Base-by-base conservation (phyloP, 2,113 vertebrate genomes). In the Sapajus apella region DNA sequence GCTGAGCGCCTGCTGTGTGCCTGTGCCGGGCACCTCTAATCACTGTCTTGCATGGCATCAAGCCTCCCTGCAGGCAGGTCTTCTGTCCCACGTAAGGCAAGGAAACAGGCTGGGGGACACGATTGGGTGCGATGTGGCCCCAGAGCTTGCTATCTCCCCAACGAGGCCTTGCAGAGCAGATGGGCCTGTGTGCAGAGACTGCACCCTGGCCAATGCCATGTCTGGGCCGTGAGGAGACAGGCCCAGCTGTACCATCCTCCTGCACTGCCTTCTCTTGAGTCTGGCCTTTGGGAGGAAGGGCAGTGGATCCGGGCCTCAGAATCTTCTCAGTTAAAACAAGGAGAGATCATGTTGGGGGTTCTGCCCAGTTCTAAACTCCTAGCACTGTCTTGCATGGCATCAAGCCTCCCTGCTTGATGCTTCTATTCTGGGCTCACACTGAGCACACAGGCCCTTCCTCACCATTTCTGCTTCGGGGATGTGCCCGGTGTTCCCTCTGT, bases 161-260 rank as follows among this genome's bases (percentile, higher is more conserved):
- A 55, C 6, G 0, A n/a, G 35, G 21, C 64, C 35, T 16, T 11
- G 64, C 35, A 52, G 64, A 10, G 45, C 18, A 3, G 17, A 32
- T 21, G 18, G 47, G 9, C 32, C 77, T 12, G 32, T 8, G n/a
- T 11, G 20, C 18, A 80, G 18, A 52, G 77, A 23, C 77, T 50
- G 18, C 17, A 35, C 18, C 0, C 1, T 79, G 76, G 76, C 47
- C 2, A 2, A 37, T 0, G 32, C 76, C 20, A 13, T 35, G 1
- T 3, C 32, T 0, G 3, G 11, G 30, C 30, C 18, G 0, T 4
- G 47, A 80, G 47, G 32, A 7, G 47, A 52, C 10, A 30, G 17
- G 50, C 32, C 47, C 50, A 55, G 32, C 32, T 18, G 20, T 5
- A 3, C 10, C 14, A 21, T 1, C 77, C 32, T 55, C 50, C 50